Evolutionary conservation across 2,113 vertebrate species (phyloP).

Genomic region (Neolamprologus modestus): DNA sequence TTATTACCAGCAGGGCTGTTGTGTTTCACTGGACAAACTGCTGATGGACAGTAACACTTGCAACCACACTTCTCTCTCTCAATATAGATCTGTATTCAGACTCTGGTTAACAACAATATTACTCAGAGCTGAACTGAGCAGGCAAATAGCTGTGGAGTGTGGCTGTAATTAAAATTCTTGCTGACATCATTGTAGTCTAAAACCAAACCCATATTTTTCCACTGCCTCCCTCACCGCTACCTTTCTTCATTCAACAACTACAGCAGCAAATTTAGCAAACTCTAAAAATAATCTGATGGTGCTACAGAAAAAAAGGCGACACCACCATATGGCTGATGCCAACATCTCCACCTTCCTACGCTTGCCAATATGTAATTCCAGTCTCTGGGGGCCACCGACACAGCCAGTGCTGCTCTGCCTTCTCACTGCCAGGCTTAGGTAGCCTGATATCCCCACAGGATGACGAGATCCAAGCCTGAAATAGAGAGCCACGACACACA

Average conservation of each 20-base stretch:
- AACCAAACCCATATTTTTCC: background rate
- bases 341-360: background rate
- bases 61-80: background rate
- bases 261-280: background rate
- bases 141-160: background rate
- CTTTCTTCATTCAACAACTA: background rate
- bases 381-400: background rate
- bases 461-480: constrained; percentile 32
- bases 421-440: constrained; percentile 8
- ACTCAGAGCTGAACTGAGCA: background rate
- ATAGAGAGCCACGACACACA: constrained; percentile 19
- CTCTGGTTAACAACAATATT: background rate
- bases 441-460: constrained; percentile 21
- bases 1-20: background rate
- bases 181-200: background rate
- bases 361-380: background rate
- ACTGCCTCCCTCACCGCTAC: background rate
- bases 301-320: background rate
- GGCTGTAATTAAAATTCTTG: background rate
- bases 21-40: background rate
- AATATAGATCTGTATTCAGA: background rate
- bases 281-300: background rate
- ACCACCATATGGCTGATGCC: background rate
- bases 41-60: background rate
- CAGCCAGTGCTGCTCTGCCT: background rate